Conservation (phyloP, 2,113 vertebrate genomes). For the Anhinga rufa region DNA sequence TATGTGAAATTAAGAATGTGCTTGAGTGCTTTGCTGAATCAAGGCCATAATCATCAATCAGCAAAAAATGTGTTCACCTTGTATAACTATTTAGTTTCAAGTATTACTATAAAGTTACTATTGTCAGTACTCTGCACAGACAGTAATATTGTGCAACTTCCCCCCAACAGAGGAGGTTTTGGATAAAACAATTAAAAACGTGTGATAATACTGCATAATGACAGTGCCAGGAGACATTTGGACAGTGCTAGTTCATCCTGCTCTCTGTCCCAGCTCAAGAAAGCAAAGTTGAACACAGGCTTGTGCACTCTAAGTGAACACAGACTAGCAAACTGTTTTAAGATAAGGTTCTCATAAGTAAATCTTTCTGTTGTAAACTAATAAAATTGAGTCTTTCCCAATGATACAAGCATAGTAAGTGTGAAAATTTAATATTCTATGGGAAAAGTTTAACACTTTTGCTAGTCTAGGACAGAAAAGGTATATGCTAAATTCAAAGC, state of each 20-base stretch:
- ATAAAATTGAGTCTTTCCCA: background rate
- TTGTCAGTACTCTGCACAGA: background rate
- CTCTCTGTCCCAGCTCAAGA: background rate
- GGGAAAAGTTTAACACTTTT: background rate
- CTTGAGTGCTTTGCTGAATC: conserved; percentile 48
- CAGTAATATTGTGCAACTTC: background rate
- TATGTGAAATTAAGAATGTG: background rate
- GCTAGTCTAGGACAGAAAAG: background rate
- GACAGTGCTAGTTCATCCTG: background rate
- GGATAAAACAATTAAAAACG: background rate
- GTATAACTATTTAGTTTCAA: background rate
- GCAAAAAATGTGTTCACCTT: background rate
- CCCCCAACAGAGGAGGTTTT: accelerated
- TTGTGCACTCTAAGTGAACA: background rate
- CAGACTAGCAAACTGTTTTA: background rate
- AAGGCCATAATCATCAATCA: background rate
- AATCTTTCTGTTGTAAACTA: background rate
- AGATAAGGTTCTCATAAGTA: background rate
- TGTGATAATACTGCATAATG: background rate
- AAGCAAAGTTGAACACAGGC: background rate
- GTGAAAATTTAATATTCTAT: background rate
- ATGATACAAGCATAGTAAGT: background rate
- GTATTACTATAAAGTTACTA: background rate
- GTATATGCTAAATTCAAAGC: background rate
- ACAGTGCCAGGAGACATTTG: background rate